A percentile compares a stretch with the other conserved stretches of the same genome.
Evolutionary conservation across 2,113 vertebrate species (phyloP).

Genomic region (Madoqua kirkii): DNA sequence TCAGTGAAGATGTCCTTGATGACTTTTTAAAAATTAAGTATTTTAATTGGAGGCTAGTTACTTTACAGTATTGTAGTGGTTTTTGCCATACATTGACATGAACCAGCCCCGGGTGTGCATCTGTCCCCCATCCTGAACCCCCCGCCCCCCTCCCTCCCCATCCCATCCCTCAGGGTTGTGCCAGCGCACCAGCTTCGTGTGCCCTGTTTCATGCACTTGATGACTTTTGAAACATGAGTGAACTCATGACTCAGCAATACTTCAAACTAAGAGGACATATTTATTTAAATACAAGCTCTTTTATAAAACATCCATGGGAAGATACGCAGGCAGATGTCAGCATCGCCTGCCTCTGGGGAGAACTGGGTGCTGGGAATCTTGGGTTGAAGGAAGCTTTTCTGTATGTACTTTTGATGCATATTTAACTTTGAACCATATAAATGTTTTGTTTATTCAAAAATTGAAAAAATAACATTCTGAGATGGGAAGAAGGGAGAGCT

Average conservation of each 20-base stretch:
- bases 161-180: background rate
- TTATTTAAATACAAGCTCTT: background rate
- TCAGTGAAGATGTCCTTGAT: background rate
- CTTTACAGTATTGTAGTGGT: background rate
- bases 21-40: background rate
- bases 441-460: background rate
- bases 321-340: background rate
- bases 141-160: rapidly evolving
- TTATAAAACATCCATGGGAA: background rate
- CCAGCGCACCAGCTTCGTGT: background rate
- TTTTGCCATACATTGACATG: background rate
- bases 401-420: background rate
- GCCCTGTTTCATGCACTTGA: background rate
- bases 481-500: background rate
- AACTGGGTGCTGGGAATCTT: background rate
- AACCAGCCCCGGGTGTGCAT: background rate
- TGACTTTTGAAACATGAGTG: background rate
- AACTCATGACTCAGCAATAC: background rate
- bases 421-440: background rate
- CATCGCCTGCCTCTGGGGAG: background rate
- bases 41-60: background rate
- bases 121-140: background rate
- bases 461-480: background rate
- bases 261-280: constrained; percentile 2
- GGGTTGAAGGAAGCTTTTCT: background rate